Conservation (phyloP, 2,888 invertebrate genomes). For the Nemotelus pantherinus region DNA sequence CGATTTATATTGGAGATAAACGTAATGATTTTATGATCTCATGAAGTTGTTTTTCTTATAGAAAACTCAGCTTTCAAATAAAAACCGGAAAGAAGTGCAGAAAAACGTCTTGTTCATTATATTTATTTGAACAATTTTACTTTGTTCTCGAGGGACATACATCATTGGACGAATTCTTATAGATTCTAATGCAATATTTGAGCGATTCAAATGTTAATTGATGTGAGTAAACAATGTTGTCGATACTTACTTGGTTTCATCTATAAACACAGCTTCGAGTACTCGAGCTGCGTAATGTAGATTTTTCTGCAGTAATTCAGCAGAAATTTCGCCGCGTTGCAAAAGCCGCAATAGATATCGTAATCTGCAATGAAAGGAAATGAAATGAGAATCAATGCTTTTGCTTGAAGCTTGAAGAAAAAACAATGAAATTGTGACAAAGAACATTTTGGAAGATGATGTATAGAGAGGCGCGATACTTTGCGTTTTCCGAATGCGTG, state of each 20-base stretch:
- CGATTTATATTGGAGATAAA: too few relatives aligned
- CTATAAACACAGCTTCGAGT: constrained; percentile 91
- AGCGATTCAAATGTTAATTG: too few relatives aligned
- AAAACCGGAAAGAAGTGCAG: background rate
- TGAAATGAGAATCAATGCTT: constrained; percentile 34
- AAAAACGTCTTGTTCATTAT: too few relatives aligned
- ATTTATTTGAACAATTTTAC: too few relatives aligned
- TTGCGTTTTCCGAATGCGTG: background rate
- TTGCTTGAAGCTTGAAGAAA: background rate
- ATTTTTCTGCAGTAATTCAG: constrained; percentile 90
- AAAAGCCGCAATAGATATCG: constrained; percentile 89
- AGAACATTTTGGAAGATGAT: too few relatives aligned
- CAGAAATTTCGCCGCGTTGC: constrained; percentile 86
- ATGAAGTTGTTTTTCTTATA: background rate
- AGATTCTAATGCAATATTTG: too few relatives aligned
- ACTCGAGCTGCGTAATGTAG: constrained; percentile 93
- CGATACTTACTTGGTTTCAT: constrained; percentile 88
- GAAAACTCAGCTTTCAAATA: background rate
- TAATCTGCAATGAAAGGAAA: constrained; percentile 71
- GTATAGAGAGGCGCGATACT: background rate
- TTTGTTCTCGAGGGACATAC: too few relatives aligned
- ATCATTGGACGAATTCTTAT: too few relatives aligned
- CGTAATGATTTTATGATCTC: constrained; percentile 25
- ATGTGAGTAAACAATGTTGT: too few relatives aligned
- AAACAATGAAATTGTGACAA: too few relatives aligned